Base-by-base conservation (phyloP, 2,797 vertebrate genomes). In the Crypturellus tataupa region DNA sequence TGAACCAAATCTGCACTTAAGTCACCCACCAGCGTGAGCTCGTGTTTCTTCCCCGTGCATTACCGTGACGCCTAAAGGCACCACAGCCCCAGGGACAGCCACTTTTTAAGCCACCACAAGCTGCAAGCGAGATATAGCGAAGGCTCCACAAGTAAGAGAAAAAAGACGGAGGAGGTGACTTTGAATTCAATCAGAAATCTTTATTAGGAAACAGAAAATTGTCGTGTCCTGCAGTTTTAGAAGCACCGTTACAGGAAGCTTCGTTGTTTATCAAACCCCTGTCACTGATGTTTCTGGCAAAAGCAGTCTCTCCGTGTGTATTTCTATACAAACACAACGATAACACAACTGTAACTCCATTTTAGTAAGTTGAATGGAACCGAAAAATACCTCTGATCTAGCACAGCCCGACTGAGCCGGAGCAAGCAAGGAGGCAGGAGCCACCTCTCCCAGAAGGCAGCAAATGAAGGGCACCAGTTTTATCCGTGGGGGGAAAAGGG, bases 381-480 rank as follows among this genome's bases (percentile, higher is more conserved):
- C 2, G 4, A 67, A 88, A 70, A 64, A 4, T 51, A 53, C 8
- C 21, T 9, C 44, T 49, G 20, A 72, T 37, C 73, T 81, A 55
- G 18, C 39, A 47, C 3, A 87, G 56, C 35, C 53, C 18, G 12
- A 88, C n/a, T 55, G 65, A 69, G 83, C 6, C 25, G 23, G 35
- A 73, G 39, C 40, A 91, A 79, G 59, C 68, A 86, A 33, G 37
- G 40, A 58, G 49, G 42, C 18, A 59, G 53, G 27, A 87, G 31
- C n/a, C 40, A 23, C n/a, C 49, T 85, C 71, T 91, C 69, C 68
- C 19, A 53, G 85, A 93, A 92, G 1, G 2, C 75, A 73, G 56
- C 39, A 94, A 89, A 94, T 56, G 33, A 86, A 71, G 46, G n/a
- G 58, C 55, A 90, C 19, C 78, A 85, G 72, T 35, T 79, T 69